A percentile compares a stretch with the other conserved stretches of the same genome.
These are phyloP conservation scores for Peromyscus maniculatus DNA, from an alignment of 2,113 vertebrate genomes.

Conservation along the genomic window DNA sequence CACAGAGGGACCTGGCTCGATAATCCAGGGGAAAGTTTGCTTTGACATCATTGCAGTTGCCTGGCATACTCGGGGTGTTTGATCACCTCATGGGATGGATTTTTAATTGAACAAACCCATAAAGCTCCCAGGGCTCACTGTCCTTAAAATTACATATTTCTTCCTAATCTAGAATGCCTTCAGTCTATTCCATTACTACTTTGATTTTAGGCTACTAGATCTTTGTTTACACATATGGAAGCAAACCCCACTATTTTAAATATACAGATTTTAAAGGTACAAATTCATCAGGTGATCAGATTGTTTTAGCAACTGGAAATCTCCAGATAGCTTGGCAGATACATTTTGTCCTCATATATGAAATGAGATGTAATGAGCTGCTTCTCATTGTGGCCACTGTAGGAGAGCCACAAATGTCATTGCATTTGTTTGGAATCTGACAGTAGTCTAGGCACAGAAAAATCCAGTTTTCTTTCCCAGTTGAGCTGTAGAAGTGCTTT, in stretches of 20 bases:
- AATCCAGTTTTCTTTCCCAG: background rate
- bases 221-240: background rate
- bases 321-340: slow-evolving; percentile 21
- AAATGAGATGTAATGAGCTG: background rate
- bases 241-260: slow-evolving; percentile 22
- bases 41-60: background rate
- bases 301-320: background rate
- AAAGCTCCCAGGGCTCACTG: background rate
- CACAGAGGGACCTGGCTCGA: background rate
- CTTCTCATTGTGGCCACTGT: background rate
- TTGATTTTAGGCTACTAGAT: background rate
- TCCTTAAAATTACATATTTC: slow-evolving; percentile 29
- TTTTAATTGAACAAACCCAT: slow-evolving; percentile 22
- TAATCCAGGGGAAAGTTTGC: background rate
- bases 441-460: background rate
- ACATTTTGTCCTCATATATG: background rate
- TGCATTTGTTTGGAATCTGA: slow-evolving; percentile 42
- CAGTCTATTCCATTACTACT: slow-evolving; percentile 11
- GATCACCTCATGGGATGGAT: background rate
- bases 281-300: background rate
- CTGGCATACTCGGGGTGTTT: background rate
- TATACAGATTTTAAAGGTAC: background rate
- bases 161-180: slow-evolving; percentile 29
- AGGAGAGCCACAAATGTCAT: background rate
- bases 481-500: background rate